Evolutionary conservation across 1,140 invertebrate genomes (phyloP).

Genomic region (Propsilocerus akamusi): DNA sequence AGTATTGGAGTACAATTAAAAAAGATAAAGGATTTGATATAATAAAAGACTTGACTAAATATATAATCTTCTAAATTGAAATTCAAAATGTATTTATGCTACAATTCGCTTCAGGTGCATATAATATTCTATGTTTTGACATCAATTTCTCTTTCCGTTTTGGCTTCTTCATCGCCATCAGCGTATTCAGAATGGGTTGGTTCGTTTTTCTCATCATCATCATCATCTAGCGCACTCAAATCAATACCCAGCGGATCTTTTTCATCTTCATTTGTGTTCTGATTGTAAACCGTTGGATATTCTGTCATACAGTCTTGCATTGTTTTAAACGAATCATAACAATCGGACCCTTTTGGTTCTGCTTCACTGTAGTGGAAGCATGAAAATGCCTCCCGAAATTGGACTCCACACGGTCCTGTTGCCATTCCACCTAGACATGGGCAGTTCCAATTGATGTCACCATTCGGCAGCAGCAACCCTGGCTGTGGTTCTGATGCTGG

Average conservation of each 20-base stretch:
- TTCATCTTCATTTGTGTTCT: constrained; percentile 32
- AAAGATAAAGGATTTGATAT: neutral
- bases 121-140: neutral
- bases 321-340: constrained; percentile 70
- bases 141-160: neutral
- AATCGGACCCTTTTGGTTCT: constrained; percentile 75
- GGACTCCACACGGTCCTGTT: constrained; percentile 80
- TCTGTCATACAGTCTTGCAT: constrained; percentile 88
- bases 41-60: no score
- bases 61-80: no score
- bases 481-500: constrained; percentile 51
- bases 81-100: no score
- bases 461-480: constrained; percentile 69
- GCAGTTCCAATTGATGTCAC: constrained; percentile 92
- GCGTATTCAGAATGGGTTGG: neutral
- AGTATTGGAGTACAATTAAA: neutral
- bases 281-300: constrained; percentile 74
- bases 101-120: no score
- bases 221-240: neutral
- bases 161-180: neutral
- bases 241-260: constrained; percentile 10
- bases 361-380: constrained; percentile 65
- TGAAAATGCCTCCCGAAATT: constrained; percentile 84
- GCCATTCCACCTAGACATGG: constrained; percentile 92
- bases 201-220: neutral